Evolutionary conservation across 2,797 vertebrate genomes (phyloP).

Genomic region (Coregonus sp.): DNA sequence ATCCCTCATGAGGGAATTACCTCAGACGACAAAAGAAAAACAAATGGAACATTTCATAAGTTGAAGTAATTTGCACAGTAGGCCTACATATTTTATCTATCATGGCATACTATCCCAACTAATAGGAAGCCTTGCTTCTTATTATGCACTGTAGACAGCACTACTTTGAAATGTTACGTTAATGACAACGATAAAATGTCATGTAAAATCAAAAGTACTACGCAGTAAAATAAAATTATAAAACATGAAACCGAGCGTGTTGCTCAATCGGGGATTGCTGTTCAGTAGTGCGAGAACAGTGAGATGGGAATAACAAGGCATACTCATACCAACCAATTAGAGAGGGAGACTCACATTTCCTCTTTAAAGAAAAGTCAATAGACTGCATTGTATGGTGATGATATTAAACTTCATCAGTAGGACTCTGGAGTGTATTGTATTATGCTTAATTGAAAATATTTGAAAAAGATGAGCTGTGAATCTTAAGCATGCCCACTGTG

Average conservation of each 20-base stretch:
- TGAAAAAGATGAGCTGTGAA: constrained; percentile 14
- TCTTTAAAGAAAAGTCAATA: constrained; percentile 10
- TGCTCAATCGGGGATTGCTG: not conserved
- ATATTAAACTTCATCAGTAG: constrained; percentile 22
- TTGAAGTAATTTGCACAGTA: no score
- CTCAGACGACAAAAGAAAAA: no score
- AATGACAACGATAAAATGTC: not conserved
- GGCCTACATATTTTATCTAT: no score
- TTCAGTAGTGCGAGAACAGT: not conserved
- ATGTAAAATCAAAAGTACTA: not conserved
- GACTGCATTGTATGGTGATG: constrained; percentile 15
- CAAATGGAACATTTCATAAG: no score
- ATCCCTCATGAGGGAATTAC: no score
- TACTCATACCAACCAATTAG: constrained; percentile 1
- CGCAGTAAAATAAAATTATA: not conserved
- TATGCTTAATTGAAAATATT: constrained; percentile 22
- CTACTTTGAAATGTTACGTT: not conserved
- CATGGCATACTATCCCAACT: no score
- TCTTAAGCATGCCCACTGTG: constrained; percentile 20
- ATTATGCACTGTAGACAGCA: no score
- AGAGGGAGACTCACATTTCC: constrained; percentile 8
- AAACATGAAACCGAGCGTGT: not conserved
- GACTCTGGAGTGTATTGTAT: constrained; percentile 20
- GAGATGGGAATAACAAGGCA: not conserved
- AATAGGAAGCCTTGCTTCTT: no score